Conservation (phyloP, 2,797 vertebrate genomes). For the Avahi laniger region DNA sequence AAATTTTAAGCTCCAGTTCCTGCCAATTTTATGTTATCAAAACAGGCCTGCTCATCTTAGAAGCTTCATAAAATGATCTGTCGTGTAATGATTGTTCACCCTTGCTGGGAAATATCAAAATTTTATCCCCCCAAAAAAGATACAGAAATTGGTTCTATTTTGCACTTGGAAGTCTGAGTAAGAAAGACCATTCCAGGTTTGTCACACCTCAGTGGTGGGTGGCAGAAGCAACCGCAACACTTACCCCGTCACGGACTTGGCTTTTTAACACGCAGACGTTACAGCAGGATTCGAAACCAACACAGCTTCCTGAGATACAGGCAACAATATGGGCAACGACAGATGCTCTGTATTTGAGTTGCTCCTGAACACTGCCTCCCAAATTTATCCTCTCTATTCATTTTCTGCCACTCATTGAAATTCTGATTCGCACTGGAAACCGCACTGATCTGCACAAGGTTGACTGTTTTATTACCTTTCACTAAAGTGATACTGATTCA, state of each 20-base stretch:
- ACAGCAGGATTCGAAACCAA: neutral
- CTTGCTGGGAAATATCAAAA: neutral
- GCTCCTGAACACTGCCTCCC: slow-evolving; percentile 7
- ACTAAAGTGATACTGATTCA: slow-evolving; percentile 51
- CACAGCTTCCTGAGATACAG: neutral
- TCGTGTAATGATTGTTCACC: slow-evolving; percentile 15
- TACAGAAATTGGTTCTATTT: neutral
- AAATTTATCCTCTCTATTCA: slow-evolving; percentile 62
- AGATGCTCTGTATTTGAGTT: slow-evolving; percentile 49
- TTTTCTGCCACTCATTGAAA: slow-evolving; percentile 61
- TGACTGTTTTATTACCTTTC: slow-evolving; percentile 51
- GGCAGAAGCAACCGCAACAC: neutral
- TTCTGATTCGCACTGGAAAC: slow-evolving; percentile 54
- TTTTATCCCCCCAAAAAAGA: neutral
- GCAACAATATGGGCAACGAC: slow-evolving; percentile 25
- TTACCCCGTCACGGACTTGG: neutral
- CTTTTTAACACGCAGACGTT: neutral
- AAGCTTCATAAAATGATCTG: slow-evolving; percentile 41
- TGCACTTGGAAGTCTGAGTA: neutral
- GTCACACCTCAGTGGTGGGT: neutral
- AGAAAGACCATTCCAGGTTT: neutral
- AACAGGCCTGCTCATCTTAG: slow-evolving; percentile 50
- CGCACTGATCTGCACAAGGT: slow-evolving; percentile 39
- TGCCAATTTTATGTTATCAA: slow-evolving; percentile 66
- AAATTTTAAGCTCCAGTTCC: slow-evolving; percentile 41